Base-by-base conservation (phyloP, 2,888 invertebrate genomes). In the Scaptomyza tumidula region DNA sequence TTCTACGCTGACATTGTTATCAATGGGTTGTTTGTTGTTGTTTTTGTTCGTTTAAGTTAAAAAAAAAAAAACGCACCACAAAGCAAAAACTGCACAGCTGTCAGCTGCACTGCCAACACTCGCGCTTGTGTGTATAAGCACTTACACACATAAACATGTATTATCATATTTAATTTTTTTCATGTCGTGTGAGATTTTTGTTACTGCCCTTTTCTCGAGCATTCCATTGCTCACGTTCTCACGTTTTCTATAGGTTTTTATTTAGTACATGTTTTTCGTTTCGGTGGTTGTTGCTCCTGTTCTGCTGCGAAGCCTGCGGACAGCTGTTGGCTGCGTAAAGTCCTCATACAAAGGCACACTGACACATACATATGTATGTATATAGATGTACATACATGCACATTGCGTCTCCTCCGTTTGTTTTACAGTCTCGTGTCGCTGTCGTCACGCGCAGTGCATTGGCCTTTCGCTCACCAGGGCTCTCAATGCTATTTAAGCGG, bases 401-500 rank as follows among this genome's bases (percentile, higher is more conserved):
- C 53, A 54, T 43, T 59, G 53, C 58, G 48, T 54, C 43, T 49
- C 60, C 49, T 50, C 48, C 24, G 45, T 56, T 45, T 37, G 45
- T 56, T 45, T 37, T 14, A 50, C 49, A 44, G 67, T 58, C 55
- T 71, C 71, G 71, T 71, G 75, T 75, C 66, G 71, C 54, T 61
- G 71, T 71, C 71, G 62, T 75, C 63, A 74, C 57, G 66, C 70
- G 68, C 77, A 83, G 83, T 83, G 88, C 83, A 83, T 82, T 83
- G 83, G 83, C 83, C 83, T 83, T 79, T 83, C 80, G 79, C 58
- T 67, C 56, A 71, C 64, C 74, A 66, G 78, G 70, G 60, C 85
- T 75, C 86, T 83, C 83, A 87, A 83, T 83, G 88, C 86, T 83
- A 75, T 85, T 86, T 74, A 82, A 83, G 74, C 86, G 82, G 57